Base-by-base conservation (phyloP, 2,113 vertebrate species). In the Lathamus discolor region DNA sequence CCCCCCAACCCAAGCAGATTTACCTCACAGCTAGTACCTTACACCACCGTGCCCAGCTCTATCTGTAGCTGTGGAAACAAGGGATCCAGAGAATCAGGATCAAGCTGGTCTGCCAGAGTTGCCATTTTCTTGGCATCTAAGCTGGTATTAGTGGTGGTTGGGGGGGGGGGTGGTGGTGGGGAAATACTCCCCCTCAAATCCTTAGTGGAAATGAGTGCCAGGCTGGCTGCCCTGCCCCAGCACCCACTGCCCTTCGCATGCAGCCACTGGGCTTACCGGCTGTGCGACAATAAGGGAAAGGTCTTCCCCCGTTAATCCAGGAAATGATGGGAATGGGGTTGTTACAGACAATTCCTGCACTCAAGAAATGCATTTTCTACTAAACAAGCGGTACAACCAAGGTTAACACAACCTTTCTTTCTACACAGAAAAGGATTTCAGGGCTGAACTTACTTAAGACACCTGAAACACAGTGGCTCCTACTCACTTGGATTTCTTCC, bases 371-470 rank as follows among this genome's bases (percentile, higher is more conserved):
- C 31, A 3, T 74, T 94, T 91, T 75, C 44, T 76, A 67, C 54
- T 48, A 46, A 68, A 15, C 22, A 28, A 84, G 66, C 31, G 35
- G 41, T 85, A 87, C 73, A 89, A 93, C 52, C 70, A 94, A 84
- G 96, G 87, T 69, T 91, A 84, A 95, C 18, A 19, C 57, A 74
- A 85, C 89, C 77, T 79, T 93, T 72, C 24, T 70, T 17, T 20
- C 46, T 14, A 23, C 49, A 13, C 19, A 46, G 49, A 11, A 25
- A 35, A 54, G 17, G 52, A 57, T 67, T 77, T 54, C 24, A 17
- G 75, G 59, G n/a, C 72, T 79, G 80, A 85, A 37, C 37, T n/a
- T n/a, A 46, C 27, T 78, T 39, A 18, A 27, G 44, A 25, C 31
- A 74, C 28, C 49, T 35, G 61, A 67, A 57, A 17, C 39, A 82